Evolutionary conservation across 2,113 vertebrate genomes (phyloP).

Genomic region (Onychostruthus taczanowskii): DNA sequence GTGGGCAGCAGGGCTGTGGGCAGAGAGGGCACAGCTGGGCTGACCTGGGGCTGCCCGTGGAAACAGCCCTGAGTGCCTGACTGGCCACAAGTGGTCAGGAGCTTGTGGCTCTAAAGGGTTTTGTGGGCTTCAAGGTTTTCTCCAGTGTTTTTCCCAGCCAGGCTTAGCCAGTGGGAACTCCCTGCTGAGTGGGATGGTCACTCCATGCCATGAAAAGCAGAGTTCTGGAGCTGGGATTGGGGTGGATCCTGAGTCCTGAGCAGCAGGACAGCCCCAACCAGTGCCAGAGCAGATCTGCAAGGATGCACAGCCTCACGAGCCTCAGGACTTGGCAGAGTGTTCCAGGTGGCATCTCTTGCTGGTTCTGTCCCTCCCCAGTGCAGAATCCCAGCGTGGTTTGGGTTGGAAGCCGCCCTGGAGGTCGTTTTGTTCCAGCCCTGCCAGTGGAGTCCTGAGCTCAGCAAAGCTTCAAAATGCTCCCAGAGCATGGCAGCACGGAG

Average conservation of each 20-base stretch:
- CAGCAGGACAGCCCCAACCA: not conserved
- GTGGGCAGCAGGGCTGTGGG: accelerated
- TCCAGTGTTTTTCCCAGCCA: not conserved
- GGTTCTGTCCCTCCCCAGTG: not conserved
- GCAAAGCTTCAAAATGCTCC: not conserved
- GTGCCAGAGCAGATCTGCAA: not conserved
- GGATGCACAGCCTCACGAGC: not conserved
- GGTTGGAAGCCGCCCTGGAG: not conserved
- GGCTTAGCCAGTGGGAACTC: not conserved
- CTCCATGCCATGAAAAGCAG: not conserved
- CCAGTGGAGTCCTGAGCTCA: not conserved
- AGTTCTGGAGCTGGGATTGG: not conserved
- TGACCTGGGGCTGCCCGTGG: not conserved
- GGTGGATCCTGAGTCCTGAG: not conserved
- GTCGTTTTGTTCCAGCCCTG: accelerated
- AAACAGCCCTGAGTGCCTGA: not conserved
- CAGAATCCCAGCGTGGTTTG: not conserved
- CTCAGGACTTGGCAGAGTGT: not conserved
- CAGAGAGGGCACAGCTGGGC: too few species aligned
- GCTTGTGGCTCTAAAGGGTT: not conserved
- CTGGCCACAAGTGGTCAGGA: not conserved
- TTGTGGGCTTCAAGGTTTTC: not conserved
- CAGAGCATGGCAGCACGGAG: not conserved
- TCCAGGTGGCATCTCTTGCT: not conserved
- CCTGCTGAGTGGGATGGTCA: not conserved